Evolutionary conservation across 2,113 vertebrate species (phyloP), one percentile per base, ranked within the genome.

Genomic region (Heterocephalus glaber): DNA sequence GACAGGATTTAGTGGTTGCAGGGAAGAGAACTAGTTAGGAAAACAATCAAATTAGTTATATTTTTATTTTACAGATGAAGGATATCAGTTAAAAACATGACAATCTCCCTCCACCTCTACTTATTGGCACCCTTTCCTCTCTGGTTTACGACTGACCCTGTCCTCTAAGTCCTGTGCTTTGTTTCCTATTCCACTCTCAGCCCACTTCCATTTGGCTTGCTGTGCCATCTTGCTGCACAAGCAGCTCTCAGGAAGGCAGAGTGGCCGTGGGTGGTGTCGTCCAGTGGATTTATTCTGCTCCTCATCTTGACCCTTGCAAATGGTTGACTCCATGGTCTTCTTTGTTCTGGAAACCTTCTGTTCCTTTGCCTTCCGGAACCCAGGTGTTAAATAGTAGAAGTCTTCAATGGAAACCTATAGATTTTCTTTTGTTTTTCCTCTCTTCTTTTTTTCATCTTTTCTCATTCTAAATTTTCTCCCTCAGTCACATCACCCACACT

Each of bases 11-110:
- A 52, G 11, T 68, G 22, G 65, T 90, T 6, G 24, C 72, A 54
- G 5, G 16, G 44, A 81, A 61, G 20, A 89, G n/a, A 56, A 10
- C 52, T 60, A 33, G 85, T 86, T 81, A 58, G 44, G 61, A 63
- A 93, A 88, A 63, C 19, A 83, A 47, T 85, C 17, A 7, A 97
- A 84, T 17, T 74, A 86, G 52, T 54, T 90, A 11, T 19, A 30
- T n/a, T 96, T 96, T 92, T 79, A 79, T 47, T 92, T 26, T 56
- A 95, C 91, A 89, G 30, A 44, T 79, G 2, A 74, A 94, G 7
- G 17, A 24, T 41, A 35, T 5, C 16, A 54, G n/a, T 4, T 93
- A 41, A 86, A 95, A 58, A 11, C 20, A 65, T 28, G 28, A 47
- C 77, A n/a, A 16, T 52, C 24, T 49, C 49, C 12, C 47, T 68